phyloP scores from a whole-genome alignment of 2,113 vertebrate species.

The Loxodonta africana region DNA sequence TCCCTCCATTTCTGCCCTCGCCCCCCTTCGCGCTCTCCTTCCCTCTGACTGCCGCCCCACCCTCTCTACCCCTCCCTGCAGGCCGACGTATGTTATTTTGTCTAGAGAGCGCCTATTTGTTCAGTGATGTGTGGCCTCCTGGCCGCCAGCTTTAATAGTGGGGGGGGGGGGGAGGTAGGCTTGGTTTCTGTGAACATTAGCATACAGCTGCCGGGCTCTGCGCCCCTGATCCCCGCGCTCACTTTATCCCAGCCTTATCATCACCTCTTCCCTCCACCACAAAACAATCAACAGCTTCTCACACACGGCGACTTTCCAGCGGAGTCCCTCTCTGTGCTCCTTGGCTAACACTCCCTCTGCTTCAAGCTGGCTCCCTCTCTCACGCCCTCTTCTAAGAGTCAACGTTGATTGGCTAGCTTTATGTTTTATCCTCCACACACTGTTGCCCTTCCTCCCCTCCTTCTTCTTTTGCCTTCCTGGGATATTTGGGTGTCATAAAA shows the following conservation, averaged over 20 bases:
- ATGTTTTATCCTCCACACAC: neutral
- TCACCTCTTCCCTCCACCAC: slow-evolving; percentile 81
- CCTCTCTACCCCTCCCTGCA: slow-evolving; percentile 8
- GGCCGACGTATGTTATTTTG: slow-evolving; percentile 85
- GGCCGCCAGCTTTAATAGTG: slow-evolving; percentile 83
- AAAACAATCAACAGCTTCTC: slow-evolving; percentile 85
- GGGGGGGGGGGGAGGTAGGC: slow-evolving; percentile 79
- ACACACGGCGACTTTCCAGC: slow-evolving; percentile 54
- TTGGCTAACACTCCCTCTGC: neutral
- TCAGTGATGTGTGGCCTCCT: slow-evolving; percentile 93
- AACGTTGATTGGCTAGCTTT: slow-evolving; percentile 59
- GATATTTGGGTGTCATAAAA: neutral
- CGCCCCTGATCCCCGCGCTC: slow-evolving; percentile 76
- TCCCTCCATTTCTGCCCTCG: too few relatives aligned
- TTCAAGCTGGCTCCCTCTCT: neutral
- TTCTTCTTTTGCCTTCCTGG: slow-evolving; percentile 4
- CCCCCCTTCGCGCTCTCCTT: neutral
- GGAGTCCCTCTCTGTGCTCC: neutral
- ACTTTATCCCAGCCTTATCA: slow-evolving; percentile 85
- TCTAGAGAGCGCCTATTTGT: slow-evolving; percentile 92
- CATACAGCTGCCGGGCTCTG: slow-evolving; percentile 95
- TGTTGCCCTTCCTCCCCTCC: neutral
- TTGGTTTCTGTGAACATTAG: slow-evolving; percentile 92
- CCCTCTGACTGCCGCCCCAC: neutral
- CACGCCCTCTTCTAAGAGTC: neutral